Evolutionary conservation across 2,113 vertebrate genomes (phyloP), one percentile per base, ranked within the genome.

Genomic region (Hydrolagus affinis): DNA sequence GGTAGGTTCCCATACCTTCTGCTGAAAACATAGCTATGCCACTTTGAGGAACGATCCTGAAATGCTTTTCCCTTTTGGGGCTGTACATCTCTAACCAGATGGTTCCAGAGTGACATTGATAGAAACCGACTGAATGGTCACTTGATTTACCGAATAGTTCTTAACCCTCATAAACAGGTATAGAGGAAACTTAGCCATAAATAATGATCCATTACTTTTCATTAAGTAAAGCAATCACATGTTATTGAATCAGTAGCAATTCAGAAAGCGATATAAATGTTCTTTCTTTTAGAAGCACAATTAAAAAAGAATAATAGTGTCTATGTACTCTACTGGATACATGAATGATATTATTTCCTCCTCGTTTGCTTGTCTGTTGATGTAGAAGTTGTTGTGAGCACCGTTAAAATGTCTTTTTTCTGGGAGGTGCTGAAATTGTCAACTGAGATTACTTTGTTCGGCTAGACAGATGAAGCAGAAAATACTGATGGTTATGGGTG

Each of bases 201-300:
- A 28, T 80, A 80, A 80, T 80, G 76, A 57, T 28, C 59, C 62
- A 7, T 59, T 25, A 64, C 28, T 14, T 62, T 76, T 76, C 74
- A 76, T 57, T 3, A 62, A 14, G 11, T 62, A 28, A 28, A 25
- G 28, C 23, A 17, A 12, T 10, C 23, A 80, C 19, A 76, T 56
- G 44, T 44, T 44, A 76, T 21, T 59, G 11, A 62, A 62, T 0
- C 17, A 11, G 21, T 6, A 80, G 17, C 12, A 78, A 62, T 60
- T 25, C n/a, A 60, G 21, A 62, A 28, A 25, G 57, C 11, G 11
- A 25, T 23, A n/a, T 80, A 11, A 60, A 60, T 78, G n/a, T 78
- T 78, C 11, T 15, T 9, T 59, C n/a, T 80, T 64, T 64, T 80
- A 80, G 62, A n/a, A 1, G 10, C 15, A 21, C 21, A 75, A 75